Conservation (phyloP, 2,888 invertebrate species). For the Apamea anceps region DNA sequence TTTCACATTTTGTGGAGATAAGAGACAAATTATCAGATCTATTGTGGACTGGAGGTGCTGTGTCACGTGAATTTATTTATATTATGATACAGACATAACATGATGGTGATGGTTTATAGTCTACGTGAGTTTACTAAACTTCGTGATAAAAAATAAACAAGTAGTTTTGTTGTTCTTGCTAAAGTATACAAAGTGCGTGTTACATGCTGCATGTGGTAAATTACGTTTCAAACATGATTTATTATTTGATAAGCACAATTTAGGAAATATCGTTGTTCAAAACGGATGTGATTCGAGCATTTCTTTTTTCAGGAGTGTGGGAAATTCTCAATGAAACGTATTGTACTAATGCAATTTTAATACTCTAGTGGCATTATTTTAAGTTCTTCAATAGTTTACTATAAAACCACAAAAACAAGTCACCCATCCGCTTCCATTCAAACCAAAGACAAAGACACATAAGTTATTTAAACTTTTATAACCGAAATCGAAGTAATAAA, state of each 20-base stretch:
- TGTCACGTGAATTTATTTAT: conserved; percentile 28
- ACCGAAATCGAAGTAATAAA: conserved; percentile 15
- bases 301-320: neutral
- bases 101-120: neutral
- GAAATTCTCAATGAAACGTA: neutral
- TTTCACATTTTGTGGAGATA: conserved; percentile 35
- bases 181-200: conserved; percentile 26
- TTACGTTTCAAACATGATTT: conserved; percentile 23
- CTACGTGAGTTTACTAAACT: conserved; percentile 6
- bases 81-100: conserved; percentile 4
- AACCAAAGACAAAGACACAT: neutral
- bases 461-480: neutral
- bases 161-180: conserved; percentile 27
- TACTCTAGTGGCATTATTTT: no score
- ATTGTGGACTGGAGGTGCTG: conserved; percentile 39
- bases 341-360: neutral
- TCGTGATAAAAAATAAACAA: conserved; percentile 1
- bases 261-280: conserved; percentile 14
- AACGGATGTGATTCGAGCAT: neutral
- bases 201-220: conserved; percentile 6
- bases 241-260: conserved; percentile 18
- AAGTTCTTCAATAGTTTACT: neutral
- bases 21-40: conserved; percentile 38
- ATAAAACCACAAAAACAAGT: neutral
- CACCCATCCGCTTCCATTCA: neutral